Evolutionary conservation across 2,797 vertebrate genomes (phyloP).

Genomic region (Emydoidea blandingii): DNA sequence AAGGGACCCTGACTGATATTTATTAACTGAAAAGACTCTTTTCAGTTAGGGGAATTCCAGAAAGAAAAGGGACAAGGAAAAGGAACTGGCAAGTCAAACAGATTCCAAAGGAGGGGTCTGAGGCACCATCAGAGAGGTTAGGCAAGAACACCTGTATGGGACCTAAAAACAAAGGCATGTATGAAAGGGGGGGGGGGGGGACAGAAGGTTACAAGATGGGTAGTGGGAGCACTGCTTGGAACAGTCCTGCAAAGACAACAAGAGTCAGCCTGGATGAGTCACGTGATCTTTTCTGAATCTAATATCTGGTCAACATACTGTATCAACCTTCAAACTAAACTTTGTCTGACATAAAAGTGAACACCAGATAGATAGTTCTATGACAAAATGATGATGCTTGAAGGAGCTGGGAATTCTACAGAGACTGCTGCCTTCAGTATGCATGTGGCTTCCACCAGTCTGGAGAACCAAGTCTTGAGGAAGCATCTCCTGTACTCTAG

Average conservation of each 20-base stretch:
- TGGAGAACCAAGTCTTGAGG: background rate
- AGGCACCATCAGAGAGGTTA: background rate
- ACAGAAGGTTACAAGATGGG: background rate
- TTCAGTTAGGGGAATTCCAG: background rate
- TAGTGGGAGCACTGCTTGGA: background rate
- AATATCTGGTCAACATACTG: background rate
- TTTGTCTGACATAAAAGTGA: background rate
- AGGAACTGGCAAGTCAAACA: background rate
- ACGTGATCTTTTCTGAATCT: background rate
- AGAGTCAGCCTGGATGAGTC: background rate
- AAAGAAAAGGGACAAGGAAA: background rate
- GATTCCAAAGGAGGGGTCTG: background rate
- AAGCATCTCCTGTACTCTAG: background rate
- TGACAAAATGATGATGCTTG: accelerated
- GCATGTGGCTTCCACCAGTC: accelerated
- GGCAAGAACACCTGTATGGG: background rate
- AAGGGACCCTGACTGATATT: background rate
- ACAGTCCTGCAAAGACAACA: background rate
- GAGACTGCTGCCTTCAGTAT: background rate
- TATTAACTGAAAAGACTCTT: background rate
- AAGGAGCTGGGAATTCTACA: background rate
- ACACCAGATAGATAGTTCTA: background rate
- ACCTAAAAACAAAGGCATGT: background rate
- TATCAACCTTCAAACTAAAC: background rate
- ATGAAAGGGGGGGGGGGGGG: accelerated